Conservation (phyloP, 2,797 vertebrate species). For the Coluber constrictor region DNA sequence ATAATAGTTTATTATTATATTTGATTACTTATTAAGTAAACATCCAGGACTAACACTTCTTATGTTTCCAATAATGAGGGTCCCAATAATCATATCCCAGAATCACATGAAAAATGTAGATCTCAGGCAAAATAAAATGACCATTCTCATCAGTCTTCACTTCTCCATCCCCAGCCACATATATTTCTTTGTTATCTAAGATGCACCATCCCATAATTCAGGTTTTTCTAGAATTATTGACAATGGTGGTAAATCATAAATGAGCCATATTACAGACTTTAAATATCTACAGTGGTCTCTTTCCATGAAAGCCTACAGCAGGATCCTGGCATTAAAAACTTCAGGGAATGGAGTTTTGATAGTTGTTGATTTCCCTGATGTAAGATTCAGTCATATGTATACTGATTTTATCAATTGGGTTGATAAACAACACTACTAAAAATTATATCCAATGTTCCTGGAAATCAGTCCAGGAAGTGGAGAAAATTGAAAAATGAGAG, state of each 20-base stretch:
- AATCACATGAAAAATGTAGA: neutral
- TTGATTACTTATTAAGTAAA: neutral
- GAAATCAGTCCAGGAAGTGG: neutral
- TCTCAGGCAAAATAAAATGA: neutral
- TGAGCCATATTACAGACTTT: neutral
- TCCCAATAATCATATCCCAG: neutral
- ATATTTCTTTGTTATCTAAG: neutral
- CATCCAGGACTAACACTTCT: neutral
- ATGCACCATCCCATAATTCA: too few relatives aligned
- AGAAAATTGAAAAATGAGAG: neutral
- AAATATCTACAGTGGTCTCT: neutral
- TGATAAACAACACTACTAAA: neutral
- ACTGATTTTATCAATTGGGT: neutral
- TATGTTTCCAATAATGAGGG: neutral
- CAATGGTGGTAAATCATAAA: neutral
- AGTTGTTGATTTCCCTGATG: neutral
- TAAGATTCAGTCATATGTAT: neutral
- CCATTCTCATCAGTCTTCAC: neutral
- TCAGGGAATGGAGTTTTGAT: neutral
- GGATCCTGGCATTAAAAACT: neutral
- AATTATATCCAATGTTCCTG: neutral
- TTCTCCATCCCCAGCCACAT: neutral
- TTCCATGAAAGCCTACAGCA: neutral
- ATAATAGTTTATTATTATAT: neutral
- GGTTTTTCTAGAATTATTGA: neutral